Conservation (phyloP, 2,113 vertebrate species). For the Diphyllodes magnificus region DNA sequence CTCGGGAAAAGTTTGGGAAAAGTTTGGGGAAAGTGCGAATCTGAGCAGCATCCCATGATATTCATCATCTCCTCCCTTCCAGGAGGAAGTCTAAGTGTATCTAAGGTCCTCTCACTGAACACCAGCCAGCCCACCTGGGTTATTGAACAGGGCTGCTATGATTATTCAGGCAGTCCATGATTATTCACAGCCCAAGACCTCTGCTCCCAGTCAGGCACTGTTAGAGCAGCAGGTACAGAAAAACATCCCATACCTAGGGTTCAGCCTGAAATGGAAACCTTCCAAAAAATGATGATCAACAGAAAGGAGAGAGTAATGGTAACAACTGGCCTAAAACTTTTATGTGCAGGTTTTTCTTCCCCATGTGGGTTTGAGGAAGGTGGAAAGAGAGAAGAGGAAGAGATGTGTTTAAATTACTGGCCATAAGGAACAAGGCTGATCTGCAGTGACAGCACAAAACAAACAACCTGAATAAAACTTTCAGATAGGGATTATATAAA, state of each 20-base stretch:
- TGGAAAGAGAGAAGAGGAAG: not conserved
- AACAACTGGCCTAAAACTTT: not conserved
- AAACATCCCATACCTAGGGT: not conserved
- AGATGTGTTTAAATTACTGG: not conserved
- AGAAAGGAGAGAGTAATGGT: not conserved
- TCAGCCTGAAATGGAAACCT: not conserved
- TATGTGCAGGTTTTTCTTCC: not conserved
- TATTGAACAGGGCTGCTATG: not conserved
- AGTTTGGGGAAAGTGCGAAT: fast-evolving
- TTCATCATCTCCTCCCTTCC: not conserved
- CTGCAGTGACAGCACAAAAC: not conserved
- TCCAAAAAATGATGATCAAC: not conserved
- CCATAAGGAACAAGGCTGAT: not conserved
- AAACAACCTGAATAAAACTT: not conserved
- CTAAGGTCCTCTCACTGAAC: not conserved
- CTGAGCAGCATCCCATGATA: not conserved
- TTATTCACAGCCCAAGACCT: not conserved
- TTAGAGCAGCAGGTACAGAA: not conserved
- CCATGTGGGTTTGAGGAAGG: not conserved
- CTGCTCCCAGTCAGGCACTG: not conserved
- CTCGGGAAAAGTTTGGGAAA: fast-evolving
- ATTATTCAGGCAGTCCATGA: not conserved
- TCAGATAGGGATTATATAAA: not conserved
- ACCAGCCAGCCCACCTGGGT: not conserved
- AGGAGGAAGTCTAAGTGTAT: not conserved